Evolutionary conservation across 2,888 invertebrate species (phyloP).

Genomic region (Tiphia femorata): DNA sequence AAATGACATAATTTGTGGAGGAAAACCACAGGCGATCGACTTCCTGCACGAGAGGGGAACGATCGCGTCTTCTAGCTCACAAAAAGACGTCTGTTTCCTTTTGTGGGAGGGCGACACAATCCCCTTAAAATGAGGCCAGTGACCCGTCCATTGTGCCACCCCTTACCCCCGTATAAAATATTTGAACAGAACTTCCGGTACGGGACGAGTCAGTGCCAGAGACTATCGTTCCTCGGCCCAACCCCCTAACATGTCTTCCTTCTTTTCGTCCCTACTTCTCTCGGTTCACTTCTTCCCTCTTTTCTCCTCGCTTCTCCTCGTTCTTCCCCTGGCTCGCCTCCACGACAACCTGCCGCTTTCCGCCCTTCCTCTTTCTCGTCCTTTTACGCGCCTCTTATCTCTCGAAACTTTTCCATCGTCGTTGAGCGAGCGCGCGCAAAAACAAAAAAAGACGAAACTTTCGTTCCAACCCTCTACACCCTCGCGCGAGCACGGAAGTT

Average conservation of each 20-base stretch:
- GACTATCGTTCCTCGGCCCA: too few relatives aligned
- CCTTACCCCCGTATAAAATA: slow-evolving; percentile 31
- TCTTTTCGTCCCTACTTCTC: not conserved
- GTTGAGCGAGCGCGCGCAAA: too few relatives aligned
- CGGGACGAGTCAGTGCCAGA: slow-evolving; percentile 24
- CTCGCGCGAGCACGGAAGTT: not conserved
- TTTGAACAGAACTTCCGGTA: slow-evolving; percentile 42
- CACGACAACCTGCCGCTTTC: too few relatives aligned
- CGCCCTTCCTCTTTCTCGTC: not conserved
- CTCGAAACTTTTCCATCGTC: not conserved
- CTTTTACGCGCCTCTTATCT: not conserved
- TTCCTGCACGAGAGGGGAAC: too few relatives aligned
- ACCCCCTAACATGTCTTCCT: too few relatives aligned
- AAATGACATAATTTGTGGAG: too few relatives aligned
- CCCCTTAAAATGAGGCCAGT: slow-evolving; percentile 29
- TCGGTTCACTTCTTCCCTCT: slow-evolving; percentile 12
- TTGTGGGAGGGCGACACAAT: slow-evolving; percentile 23
- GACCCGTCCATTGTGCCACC: slow-evolving; percentile 35
- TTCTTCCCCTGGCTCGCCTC: too few relatives aligned
- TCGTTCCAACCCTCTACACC: not conserved
- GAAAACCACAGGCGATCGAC: too few relatives aligned
- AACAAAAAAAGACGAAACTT: too few relatives aligned
- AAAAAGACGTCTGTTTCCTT: not conserved
- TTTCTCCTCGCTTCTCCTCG: not conserved
- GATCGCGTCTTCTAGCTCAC: not conserved